Conservation (phyloP, 1,140 invertebrate species). For the Drosophila kurseongensis region DNA sequence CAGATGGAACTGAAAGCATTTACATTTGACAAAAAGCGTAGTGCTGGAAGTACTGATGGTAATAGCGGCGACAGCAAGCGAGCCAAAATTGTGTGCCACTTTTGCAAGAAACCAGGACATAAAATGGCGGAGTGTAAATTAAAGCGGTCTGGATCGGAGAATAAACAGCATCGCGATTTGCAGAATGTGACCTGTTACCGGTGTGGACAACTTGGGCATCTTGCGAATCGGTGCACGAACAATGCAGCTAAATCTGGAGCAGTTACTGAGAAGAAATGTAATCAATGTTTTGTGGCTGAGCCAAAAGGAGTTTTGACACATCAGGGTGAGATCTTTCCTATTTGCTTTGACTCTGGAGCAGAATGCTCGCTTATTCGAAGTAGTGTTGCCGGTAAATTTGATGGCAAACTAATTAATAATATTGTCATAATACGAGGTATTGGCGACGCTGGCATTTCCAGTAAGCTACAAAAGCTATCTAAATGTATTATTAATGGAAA, state of each 20-base stretch:
- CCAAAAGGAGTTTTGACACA: not conserved
- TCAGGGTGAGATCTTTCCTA: not conserved
- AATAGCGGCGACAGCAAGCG: not conserved
- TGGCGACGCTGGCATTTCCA: slow-evolving; percentile 2
- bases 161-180: slow-evolving; percentile 11
- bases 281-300: slow-evolving; percentile 1
- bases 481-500: not conserved
- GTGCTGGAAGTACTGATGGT: not conserved
- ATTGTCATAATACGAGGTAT: not conserved
- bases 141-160: slow-evolving; percentile 8
- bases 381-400: slow-evolving; percentile 14
- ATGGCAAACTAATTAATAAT: not conserved
- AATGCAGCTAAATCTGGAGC: slow-evolving; percentile 3
- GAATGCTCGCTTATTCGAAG: not conserved
- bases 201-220: slow-evolving; percentile 20
- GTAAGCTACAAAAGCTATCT: not conserved
- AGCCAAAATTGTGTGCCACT: not conserved
- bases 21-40: slow-evolving; percentile 2
- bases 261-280: slow-evolving; percentile 10
- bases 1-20: not conserved
- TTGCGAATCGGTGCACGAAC: slow-evolving; percentile 23
- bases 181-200: slow-evolving; percentile 8
- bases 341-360: slow-evolving; percentile 5
- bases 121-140: slow-evolving; percentile 1
- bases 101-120: slow-evolving; percentile 1